These are phyloP conservation scores for Asbolus verrucosus DNA, from an alignment of 1,140 invertebrate species.

Conservation along the genomic window DNA sequence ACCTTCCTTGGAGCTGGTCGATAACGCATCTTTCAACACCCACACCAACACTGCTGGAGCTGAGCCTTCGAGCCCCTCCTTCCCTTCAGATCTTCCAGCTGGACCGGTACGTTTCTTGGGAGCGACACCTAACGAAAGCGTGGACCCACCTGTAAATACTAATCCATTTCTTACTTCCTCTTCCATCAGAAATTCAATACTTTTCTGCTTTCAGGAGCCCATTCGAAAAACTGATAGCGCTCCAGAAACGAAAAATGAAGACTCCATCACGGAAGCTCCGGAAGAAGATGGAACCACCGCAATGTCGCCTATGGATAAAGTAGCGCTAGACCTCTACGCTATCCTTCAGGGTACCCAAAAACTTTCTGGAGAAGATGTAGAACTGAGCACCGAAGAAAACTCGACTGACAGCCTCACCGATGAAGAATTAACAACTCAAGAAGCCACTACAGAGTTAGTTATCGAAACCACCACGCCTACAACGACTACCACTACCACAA, in stretches of 20 bases:
- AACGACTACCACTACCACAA: slow-evolving; percentile 70
- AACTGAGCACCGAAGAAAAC: slow-evolving; percentile 40
- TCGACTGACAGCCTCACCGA: slow-evolving; percentile 43
- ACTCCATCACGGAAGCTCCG: slow-evolving; percentile 49
- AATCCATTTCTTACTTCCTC: background rate
- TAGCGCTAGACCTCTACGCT: slow-evolving; percentile 83
- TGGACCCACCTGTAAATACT: slow-evolving; percentile 62
- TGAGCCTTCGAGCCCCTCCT: slow-evolving; percentile 63
- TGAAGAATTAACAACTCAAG: slow-evolving; percentile 40
- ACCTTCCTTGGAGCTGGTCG: slow-evolving; percentile 81
- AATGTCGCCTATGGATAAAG: slow-evolving; percentile 81
- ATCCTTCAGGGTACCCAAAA: slow-evolving; percentile 81
- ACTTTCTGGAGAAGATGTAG: slow-evolving; percentile 70
- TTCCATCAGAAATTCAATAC: background rate
- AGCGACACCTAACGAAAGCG: slow-evolving; percentile 70
- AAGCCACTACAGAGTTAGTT: slow-evolving; percentile 60
- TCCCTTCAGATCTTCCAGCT: slow-evolving; percentile 68
- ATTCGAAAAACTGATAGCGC: background rate
- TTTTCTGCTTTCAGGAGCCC: slow-evolving; percentile 24
- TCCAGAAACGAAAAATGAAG: slow-evolving; percentile 49
- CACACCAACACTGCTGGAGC: slow-evolving; percentile 69
- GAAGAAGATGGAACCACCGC: slow-evolving; percentile 68
- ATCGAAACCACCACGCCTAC: slow-evolving; percentile 69
- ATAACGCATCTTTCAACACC: slow-evolving; percentile 83
- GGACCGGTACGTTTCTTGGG: slow-evolving; percentile 71